Evolutionary conservation across 1,140 invertebrate genomes (phyloP), one percentile per base, ranked within the genome.

Genomic region (Linepithema humile): DNA sequence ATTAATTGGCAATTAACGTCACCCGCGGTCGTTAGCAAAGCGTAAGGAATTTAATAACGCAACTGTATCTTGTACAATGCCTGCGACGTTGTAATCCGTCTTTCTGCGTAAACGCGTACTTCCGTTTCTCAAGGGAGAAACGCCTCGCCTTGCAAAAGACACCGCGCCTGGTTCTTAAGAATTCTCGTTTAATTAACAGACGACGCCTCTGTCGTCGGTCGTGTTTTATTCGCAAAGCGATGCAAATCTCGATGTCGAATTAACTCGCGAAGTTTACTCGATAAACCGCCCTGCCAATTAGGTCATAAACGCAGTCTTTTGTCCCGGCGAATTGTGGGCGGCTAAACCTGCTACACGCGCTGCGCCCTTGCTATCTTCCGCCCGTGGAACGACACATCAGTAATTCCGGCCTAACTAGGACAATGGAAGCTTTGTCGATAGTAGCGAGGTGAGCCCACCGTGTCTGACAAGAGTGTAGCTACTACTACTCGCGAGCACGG

Each of bases 381-480:
- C 29, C 26, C 57, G 62, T 80, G 7, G 75, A 80, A 69, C 48
- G 75, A 80, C 75, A 65, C 53, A 82, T 80, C 77, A 70, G 83
- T 59, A 64, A 82, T 80, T 84, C 75, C 40, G 38, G 38, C 72
- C 73, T 84, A 84, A 84, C 82, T 43, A 15, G 57, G 50, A 84
- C 77, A 84, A 82, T 83, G 59, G 57, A 40, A 53, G 72, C 82
- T 83, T 77, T 77, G 72, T 77, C 80, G 70, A 62, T 64, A 83
- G 57, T n/a, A 23, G 26, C 48, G 64, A 55, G 64, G 75, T 48
- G 75, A 80, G 64, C 48, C 2, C n/a, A n/a, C 64, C 64, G 64
- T 80, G 75, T 80, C 75, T 70, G 75, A 80, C 75, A 80, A 80
- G 75, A 80, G 64, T 57, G 75, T 64, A 77, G 62, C 74, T 65